A percentile compares a stretch with the other conserved stretches of the same genome.
phyloP scores from a whole-genome alignment of 64 coral and sea anemone genomes.

The Montipora capricornis region DNA sequence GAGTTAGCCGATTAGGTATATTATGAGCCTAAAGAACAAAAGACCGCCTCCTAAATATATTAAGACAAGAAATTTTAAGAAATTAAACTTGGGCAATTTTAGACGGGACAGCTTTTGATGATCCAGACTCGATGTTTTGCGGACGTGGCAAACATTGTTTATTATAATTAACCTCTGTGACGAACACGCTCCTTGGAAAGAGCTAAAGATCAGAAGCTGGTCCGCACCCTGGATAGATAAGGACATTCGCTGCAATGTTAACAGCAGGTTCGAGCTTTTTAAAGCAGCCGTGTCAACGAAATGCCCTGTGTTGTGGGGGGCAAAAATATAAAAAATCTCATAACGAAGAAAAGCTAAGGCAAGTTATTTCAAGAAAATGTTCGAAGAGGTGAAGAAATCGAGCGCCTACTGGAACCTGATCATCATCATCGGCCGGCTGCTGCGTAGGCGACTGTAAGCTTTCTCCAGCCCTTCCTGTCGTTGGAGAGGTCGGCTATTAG shows the following conservation, averaged over 20 bases:
- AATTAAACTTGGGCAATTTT: conserved; percentile 19
- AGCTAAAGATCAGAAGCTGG: conserved; percentile 32
- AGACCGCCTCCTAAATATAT: conserved; percentile 50
- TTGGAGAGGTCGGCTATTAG: too few species aligned
- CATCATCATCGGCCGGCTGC: neutral
- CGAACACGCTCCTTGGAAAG: conserved; percentile 30
- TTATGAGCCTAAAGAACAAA: conserved; percentile 34
- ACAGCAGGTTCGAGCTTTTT: conserved; percentile 43
- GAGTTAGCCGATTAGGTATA: too few species aligned
- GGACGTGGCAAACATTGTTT: conserved; percentile 22
- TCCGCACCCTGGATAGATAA: conserved; percentile 25
- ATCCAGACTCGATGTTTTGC: conserved; percentile 4
- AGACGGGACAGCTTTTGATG: conserved; percentile 21
- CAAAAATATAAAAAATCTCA: conserved; percentile 25
- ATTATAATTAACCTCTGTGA: conserved; percentile 3
- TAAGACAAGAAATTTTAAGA: conserved; percentile 42
- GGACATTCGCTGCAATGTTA: conserved; percentile 22
- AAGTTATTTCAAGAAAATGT: conserved; percentile 20
- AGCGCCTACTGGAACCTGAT: conserved; percentile 22
- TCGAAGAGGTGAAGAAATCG: neutral
- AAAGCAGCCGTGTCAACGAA: conserved; percentile 30
- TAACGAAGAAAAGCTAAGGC: conserved; percentile 57
- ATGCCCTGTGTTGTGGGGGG: conserved; percentile 4
- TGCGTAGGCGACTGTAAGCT: too few species aligned
- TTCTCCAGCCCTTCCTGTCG: too few species aligned